Conservation (phyloP, 2,113 vertebrate species). For the Psittacara wagleri region DNA sequence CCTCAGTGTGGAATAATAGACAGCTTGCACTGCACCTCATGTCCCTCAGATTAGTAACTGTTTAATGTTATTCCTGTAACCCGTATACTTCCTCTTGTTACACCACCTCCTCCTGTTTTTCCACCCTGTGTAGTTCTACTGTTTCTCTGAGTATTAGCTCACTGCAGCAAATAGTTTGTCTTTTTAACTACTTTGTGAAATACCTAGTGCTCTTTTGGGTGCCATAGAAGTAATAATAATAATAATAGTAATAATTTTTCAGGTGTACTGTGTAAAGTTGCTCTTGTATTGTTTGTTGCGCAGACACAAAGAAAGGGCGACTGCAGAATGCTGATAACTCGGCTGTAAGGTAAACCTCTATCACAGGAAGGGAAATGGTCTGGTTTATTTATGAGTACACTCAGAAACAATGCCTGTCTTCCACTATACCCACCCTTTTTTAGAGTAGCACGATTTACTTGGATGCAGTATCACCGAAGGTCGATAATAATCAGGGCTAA, state of each 20-base stretch:
- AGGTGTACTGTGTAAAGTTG: neutral
- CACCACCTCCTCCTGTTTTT: slow-evolving; percentile 3
- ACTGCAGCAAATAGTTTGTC: neutral
- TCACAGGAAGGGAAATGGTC: neutral
- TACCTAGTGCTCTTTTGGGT: slow-evolving; percentile 4
- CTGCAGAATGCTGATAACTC: neutral
- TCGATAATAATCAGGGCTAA: slow-evolving; percentile 48
- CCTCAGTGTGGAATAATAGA: neutral
- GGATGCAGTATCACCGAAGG: neutral
- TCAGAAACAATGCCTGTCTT: neutral
- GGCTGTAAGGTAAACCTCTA: neutral
- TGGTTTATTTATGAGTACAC: slow-evolving; percentile 27
- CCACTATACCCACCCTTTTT: neutral
- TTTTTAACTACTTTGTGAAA: slow-evolving; percentile 21
- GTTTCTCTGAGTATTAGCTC: neutral
- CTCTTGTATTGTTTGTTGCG: neutral
- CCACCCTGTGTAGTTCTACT: neutral
- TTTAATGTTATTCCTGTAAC: slow-evolving; percentile 11
- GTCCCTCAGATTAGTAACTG: neutral
- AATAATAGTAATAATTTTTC: neutral
- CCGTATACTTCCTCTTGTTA: neutral
- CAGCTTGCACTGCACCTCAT: neutral
- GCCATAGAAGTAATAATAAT: neutral
- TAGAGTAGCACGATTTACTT: neutral
- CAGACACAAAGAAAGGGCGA: neutral